Evolutionary conservation across 2,113 vertebrate genomes (phyloP).

Genomic region (Rhynchomys soricoides): DNA sequence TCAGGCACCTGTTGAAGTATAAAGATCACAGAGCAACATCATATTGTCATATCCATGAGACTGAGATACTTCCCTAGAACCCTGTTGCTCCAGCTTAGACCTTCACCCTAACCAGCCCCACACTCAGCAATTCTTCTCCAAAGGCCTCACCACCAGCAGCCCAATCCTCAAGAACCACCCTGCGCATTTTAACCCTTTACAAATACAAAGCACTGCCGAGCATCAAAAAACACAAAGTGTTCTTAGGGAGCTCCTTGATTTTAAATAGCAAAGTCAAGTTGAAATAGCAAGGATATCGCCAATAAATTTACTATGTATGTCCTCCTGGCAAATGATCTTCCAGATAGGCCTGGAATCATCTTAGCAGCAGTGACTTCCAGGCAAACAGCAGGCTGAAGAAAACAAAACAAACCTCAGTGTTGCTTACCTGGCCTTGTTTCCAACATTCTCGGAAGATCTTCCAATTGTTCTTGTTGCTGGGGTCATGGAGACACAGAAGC

Average conservation of each 20-base stretch:
- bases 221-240: background rate
- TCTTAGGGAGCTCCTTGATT: slow-evolving; percentile 48
- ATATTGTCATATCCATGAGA: slow-evolving; percentile 8
- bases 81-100: background rate
- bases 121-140: slow-evolving; percentile 14
- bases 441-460: slow-evolving; percentile 99
- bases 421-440: slow-evolving; percentile 98
- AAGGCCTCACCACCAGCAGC: slow-evolving; percentile 22
- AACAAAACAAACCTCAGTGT: background rate
- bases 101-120: background rate
- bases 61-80: slow-evolving; percentile 45
- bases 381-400: background rate
- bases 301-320: slow-evolving; percentile 25
- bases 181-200: slow-evolving; percentile 51
- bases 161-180: background rate
- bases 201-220: slow-evolving; percentile 26
- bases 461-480: slow-evolving; percentile 99
- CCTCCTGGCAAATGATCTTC: slow-evolving; percentile 17
- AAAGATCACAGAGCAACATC: background rate
- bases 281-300: slow-evolving; percentile 5
- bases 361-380: background rate
- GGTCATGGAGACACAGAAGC: slow-evolving; percentile 97
- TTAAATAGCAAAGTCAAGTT: slow-evolving; percentile 28
- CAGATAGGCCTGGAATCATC: background rate
- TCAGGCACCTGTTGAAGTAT: slow-evolving; percentile 11